phyloP scores from a whole-genome alignment of 2,797 vertebrate species.

The Myotis vivesi region DNA sequence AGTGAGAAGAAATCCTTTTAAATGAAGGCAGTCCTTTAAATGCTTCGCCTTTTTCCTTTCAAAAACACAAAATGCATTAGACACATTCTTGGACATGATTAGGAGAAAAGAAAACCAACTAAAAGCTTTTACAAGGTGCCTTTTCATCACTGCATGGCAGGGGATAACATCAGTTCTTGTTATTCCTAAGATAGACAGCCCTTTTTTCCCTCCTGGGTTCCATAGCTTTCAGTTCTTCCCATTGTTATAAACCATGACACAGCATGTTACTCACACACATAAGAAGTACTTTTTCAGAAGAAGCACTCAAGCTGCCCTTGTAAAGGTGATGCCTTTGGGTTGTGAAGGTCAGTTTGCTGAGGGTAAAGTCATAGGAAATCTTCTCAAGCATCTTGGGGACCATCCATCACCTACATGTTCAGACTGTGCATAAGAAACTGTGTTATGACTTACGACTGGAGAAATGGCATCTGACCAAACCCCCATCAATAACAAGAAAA shows the following conservation, averaged over 20 bases:
- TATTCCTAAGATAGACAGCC: constrained; percentile 43
- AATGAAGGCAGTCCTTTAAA: constrained; percentile 69
- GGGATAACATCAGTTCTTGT: constrained; percentile 70
- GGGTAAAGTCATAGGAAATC: constrained; percentile 70
- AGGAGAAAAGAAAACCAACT: constrained; percentile 67
- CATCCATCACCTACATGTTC: constrained; percentile 55
- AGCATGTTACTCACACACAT: constrained; percentile 74
- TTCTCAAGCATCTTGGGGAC: constrained; percentile 55
- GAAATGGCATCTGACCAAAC: constrained; percentile 60
- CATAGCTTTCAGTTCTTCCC: constrained; percentile 43
- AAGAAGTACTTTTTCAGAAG: constrained; percentile 73
- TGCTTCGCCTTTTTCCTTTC: constrained; percentile 42
- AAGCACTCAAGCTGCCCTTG: constrained; percentile 60
- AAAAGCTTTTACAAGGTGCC: constrained; percentile 72
- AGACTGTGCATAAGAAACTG: constrained; percentile 41
- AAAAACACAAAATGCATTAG: constrained; percentile 52
- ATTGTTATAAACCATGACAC: constrained; percentile 61
- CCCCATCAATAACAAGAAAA: constrained; percentile 60
- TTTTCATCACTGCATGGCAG: constrained; percentile 62
- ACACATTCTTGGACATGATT: constrained; percentile 48
- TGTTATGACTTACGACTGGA: constrained; percentile 39
- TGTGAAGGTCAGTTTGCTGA: constrained; percentile 74
- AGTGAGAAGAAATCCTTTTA: constrained; percentile 53
- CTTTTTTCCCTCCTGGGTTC: constrained; percentile 44
- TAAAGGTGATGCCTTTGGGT: constrained; percentile 30